These are phyloP conservation scores for Lophius americanus DNA, from an alignment of 2,797 vertebrate genomes.

Conservation along the genomic window DNA sequence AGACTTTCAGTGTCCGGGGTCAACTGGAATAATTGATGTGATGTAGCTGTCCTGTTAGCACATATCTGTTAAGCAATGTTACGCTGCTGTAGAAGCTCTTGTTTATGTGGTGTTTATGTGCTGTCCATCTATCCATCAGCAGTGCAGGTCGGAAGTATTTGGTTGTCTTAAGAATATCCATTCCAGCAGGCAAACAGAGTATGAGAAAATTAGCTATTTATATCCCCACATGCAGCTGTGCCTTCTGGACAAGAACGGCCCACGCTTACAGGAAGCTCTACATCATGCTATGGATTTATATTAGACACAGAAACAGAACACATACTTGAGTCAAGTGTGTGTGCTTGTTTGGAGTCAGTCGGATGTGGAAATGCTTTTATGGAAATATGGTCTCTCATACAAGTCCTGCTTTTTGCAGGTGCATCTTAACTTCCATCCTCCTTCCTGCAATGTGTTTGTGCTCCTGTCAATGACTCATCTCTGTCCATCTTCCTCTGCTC, in stretches of 20 bases:
- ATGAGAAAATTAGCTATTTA: slow-evolving; percentile 78
- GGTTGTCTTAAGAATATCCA: slow-evolving; percentile 75
- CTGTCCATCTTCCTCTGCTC: not conserved
- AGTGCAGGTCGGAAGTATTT: slow-evolving; percentile 53
- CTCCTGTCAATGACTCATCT: not conserved
- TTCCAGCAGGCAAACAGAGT: slow-evolving; percentile 73
- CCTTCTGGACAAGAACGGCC: slow-evolving; percentile 56
- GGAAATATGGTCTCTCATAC: not conserved
- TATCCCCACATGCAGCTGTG: slow-evolving; percentile 52
- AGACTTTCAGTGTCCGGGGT: slow-evolving; percentile 51
- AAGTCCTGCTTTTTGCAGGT: too few relatives aligned
- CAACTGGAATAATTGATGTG: slow-evolving; percentile 57
- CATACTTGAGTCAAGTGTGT: slow-evolving; percentile 17
- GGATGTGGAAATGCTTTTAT: not conserved
- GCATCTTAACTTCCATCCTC: too few relatives aligned
- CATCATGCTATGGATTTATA: slow-evolving; percentile 66
- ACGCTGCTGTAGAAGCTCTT: slow-evolving; percentile 51
- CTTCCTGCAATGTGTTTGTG: too few relatives aligned
- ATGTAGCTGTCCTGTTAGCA: slow-evolving; percentile 31
- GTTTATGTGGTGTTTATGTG: slow-evolving; percentile 48
- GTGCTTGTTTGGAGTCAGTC: not conserved
- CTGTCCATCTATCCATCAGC: slow-evolving; percentile 54
- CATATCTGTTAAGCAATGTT: slow-evolving; percentile 58
- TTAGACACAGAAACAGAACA: slow-evolving; percentile 56
- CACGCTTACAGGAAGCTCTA: slow-evolving; percentile 55